Base-by-base conservation (phyloP, 2,113 vertebrate species). In the Malurus cyaneus region DNA sequence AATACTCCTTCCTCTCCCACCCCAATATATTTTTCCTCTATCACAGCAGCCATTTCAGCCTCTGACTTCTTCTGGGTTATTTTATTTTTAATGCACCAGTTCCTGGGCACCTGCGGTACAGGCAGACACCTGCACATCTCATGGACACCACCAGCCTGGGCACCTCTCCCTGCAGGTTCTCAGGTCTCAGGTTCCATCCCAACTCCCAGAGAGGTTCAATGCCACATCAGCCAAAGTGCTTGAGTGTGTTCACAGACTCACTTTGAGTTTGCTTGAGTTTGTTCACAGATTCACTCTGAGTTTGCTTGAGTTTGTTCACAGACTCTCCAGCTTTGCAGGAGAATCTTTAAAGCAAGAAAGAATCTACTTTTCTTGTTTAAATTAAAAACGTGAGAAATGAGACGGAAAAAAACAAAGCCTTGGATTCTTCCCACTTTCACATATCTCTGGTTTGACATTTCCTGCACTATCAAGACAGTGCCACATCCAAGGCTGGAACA, bases 161-260 rank as follows among this genome's bases (percentile, higher is more conserved):
- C 79, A 65, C 29, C 36, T 21, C 60, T 60, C 36, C 41, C 34
- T 77, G 52, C 1, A 9, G 10, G 12, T 9, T 81, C 46, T 18
- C 0, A 0, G 7, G 28, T 31, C 20, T 32, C 0, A 0, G 15
- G 13, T 2, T 87, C 36, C 1, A 0, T 24, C 25, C 71, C 1
- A 3, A 53, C 21, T 31, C 47, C 44, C 47, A 71, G 19, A 79
- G 11, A 31, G 12, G 31, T 41, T 66, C 42, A 49, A n/a, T 42
- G 26, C 80, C 76, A 39, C 11, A 46, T 47, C 49, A 71, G 29
- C 26, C 29, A 11, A 71, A 71, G 34, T 16, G 23, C 14, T 62
- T 2, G 2, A 91, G 71, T 39, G 70, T n/a, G 18, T 39, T 90
- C 34, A 24, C 3, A 3, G 49, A 41, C 23, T 57, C 20, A 34